A percentile compares a stretch with the other conserved stretches of the same genome.
Conservation (phyloP, 2,888 invertebrate species). For the Bibio marci region DNA sequence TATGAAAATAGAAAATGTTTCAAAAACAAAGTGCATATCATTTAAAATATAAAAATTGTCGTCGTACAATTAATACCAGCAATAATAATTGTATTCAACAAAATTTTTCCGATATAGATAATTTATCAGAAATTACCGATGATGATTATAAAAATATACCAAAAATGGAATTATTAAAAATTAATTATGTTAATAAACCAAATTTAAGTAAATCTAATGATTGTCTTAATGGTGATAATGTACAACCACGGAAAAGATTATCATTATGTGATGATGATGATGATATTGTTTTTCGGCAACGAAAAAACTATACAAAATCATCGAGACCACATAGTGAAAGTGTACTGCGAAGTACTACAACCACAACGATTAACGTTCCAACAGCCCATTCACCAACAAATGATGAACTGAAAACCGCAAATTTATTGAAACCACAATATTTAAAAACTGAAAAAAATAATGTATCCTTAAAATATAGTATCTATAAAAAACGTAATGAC, state of each 20-base stretch:
- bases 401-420: neutral
- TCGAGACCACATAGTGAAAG: neutral
- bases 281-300: no score
- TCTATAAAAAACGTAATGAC: conserved; percentile 11
- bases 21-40: conserved; percentile 3
- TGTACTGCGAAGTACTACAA: neutral
- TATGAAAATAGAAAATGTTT: conserved; percentile 2
- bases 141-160: conserved; percentile 17
- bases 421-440: neutral
- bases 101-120: neutral
- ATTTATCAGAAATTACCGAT: conserved; percentile 11
- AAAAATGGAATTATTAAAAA: conserved; percentile 27
- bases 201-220: neutral
- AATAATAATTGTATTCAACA: neutral
- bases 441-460: no score
- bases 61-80: neutral
- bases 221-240: no score
- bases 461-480: conserved; percentile 8
- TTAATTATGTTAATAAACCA: conserved; percentile 23
- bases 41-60: conserved; percentile 4
- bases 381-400: neutral
- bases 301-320: neutral
- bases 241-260: no score
- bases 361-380: neutral
- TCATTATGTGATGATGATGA: no score